Evolutionary conservation across 2,797 vertebrate species (phyloP).

Genomic region (Galago senegalensis): DNA sequence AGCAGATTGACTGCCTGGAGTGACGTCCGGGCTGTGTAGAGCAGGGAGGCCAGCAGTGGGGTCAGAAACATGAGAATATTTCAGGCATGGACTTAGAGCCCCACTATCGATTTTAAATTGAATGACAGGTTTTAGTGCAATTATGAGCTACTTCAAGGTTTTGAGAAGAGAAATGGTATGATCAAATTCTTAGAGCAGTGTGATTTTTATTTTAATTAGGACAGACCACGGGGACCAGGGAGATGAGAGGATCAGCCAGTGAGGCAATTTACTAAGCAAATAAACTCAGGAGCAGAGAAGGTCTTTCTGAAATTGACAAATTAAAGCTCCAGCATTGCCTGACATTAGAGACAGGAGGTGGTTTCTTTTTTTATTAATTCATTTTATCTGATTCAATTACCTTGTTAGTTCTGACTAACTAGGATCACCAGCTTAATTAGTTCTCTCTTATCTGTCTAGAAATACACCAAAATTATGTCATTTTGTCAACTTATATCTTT

Average conservation of each 20-base stretch:
- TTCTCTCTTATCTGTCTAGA: not conserved
- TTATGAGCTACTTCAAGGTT: slow-evolving; percentile 46
- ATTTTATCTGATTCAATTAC: slow-evolving; percentile 67
- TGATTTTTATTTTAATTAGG: slow-evolving; percentile 77
- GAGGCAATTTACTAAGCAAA: slow-evolving; percentile 58
- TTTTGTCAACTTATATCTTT: not conserved
- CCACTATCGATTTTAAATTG: slow-evolving; percentile 60
- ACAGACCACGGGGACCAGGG: slow-evolving; percentile 8
- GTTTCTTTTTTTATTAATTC: not conserved
- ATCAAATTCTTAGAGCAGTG: slow-evolving; percentile 71
- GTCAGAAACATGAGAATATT: not conserved
- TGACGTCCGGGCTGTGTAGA: not conserved
- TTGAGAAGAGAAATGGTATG: slow-evolving; percentile 60
- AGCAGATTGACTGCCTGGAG: slow-evolving; percentile 32
- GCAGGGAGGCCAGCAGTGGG: not conserved
- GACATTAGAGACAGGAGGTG: slow-evolving; percentile 19
- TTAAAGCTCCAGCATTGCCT: slow-evolving; percentile 46
- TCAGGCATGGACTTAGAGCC: slow-evolving; percentile 33
- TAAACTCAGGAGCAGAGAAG: not conserved
- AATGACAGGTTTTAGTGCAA: slow-evolving; percentile 54
- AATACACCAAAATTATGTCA: not conserved
- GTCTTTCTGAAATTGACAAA: slow-evolving; percentile 54
- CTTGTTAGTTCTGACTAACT: slow-evolving; percentile 67
- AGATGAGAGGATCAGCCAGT: not conserved
- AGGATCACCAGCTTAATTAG: slow-evolving; percentile 33